Conservation (phyloP, 2,113 vertebrate species). For the Hucho hucho region DNA sequence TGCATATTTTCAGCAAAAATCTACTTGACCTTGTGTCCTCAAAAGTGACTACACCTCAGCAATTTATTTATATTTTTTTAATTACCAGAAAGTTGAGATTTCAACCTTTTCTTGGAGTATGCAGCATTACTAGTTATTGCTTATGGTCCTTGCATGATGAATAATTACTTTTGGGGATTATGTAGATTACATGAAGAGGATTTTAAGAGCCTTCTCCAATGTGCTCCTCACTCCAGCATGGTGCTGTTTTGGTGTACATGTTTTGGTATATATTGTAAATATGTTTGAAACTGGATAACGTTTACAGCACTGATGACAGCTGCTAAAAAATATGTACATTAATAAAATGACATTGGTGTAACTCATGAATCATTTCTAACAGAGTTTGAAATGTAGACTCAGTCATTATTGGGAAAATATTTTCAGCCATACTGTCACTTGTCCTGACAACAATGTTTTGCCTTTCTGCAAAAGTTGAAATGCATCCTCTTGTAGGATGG, state of each 20-base stretch:
- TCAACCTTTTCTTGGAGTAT: too few species aligned
- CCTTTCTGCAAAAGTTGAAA: background rate
- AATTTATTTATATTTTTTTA: too few species aligned
- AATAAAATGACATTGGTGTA: slow-evolving; percentile 10
- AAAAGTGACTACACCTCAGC: too few species aligned
- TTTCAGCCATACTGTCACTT: background rate
- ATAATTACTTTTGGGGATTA: too few species aligned
- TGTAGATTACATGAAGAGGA: background rate
- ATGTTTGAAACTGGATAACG: slow-evolving; percentile 18
- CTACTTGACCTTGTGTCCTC: background rate
- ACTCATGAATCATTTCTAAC: slow-evolving; percentile 47
- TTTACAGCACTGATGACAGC: background rate
- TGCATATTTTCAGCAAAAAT: background rate
- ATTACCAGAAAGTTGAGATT: too few species aligned
- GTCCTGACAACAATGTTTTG: background rate
- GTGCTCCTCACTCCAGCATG: background rate
- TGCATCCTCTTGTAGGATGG: too few species aligned
- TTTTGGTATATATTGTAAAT: slow-evolving; percentile 45
- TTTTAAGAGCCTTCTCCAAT: background rate
- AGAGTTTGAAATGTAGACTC: background rate
- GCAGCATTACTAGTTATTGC: too few species aligned
- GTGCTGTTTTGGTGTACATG: background rate
- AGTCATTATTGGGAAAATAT: background rate
- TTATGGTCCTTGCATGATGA: too few species aligned
- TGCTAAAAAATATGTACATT: slow-evolving; percentile 16